Percentiles rank a stretch among this genome's conserved stretches.
Conservation (phyloP, 2,888 invertebrate genomes). For the Mechanitis mazaeus region DNA sequence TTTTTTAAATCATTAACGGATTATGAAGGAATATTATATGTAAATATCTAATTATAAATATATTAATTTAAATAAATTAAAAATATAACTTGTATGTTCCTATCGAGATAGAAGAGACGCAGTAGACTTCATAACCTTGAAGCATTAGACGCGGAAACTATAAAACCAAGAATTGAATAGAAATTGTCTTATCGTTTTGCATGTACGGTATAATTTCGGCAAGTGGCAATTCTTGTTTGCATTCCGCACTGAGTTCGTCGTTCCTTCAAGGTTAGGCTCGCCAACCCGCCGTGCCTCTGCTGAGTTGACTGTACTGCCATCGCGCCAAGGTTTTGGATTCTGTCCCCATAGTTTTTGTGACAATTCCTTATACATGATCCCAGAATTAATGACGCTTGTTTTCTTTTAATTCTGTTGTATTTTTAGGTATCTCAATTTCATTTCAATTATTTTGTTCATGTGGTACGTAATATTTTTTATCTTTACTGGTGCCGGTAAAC, state of each 20-base stretch:
- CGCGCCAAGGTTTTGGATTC: constrained; percentile 29
- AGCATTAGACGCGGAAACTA: constrained; percentile 4
- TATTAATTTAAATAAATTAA: not conserved
- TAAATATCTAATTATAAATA: too few relatives aligned
- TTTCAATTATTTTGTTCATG: too few relatives aligned
- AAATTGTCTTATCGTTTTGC: constrained; percentile 30
- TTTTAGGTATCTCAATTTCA: too few relatives aligned
- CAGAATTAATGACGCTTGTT: constrained; percentile 11
- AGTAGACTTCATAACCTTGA: not conserved
- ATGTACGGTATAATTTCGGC: constrained; percentile 52
- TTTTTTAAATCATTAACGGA: too few relatives aligned
- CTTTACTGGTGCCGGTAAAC: too few relatives aligned
- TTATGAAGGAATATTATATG: too few relatives aligned
- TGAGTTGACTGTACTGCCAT: constrained; percentile 34
- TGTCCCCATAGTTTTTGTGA: constrained; percentile 23
- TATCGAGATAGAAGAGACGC: not conserved
- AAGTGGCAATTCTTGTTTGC: constrained; percentile 59
- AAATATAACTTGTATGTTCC: too few relatives aligned
- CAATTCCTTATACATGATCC: constrained; percentile 21
- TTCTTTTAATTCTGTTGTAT: not conserved
- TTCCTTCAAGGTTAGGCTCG: constrained; percentile 58
- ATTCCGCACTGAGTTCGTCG: constrained; percentile 66
- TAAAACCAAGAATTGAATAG: constrained; percentile 1
- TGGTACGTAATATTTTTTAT: too few relatives aligned
- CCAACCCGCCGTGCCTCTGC: constrained; percentile 52